These are phyloP conservation scores for Heterochromis multidens DNA, from an alignment of 2,113 vertebrate species.

Conservation along the genomic window DNA sequence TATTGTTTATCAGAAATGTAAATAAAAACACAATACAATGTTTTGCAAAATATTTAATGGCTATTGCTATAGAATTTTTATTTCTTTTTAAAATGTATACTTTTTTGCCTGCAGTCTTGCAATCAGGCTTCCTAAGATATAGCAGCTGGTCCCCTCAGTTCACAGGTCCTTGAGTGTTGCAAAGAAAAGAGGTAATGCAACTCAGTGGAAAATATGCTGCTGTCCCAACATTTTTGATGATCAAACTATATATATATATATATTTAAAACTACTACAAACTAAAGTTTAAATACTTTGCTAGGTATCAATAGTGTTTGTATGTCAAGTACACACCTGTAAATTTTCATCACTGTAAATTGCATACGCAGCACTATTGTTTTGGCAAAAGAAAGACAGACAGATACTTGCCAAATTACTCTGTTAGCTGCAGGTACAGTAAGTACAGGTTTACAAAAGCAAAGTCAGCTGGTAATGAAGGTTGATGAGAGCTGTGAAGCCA, in stretches of 20 bases:
- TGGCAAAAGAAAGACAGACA: not conserved
- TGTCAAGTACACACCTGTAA: accelerated
- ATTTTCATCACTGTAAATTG: no score
- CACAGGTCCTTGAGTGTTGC: not conserved
- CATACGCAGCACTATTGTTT: not conserved
- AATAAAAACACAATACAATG: not conserved
- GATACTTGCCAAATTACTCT: not conserved
- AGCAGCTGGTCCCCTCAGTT: not conserved
- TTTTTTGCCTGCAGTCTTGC: not conserved
- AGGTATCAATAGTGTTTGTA: accelerated
- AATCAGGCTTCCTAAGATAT: not conserved
- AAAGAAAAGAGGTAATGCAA: no score
- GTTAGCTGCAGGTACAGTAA: not conserved
- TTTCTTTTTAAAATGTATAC: not conserved
- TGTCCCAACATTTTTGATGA: not conserved
- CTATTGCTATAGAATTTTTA: accelerated
- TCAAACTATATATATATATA: accelerated
- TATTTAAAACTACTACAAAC: accelerated
- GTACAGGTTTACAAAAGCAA: not conserved
- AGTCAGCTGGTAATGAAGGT: not conserved
- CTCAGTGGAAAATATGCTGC: not conserved
- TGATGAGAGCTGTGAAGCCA: not conserved
- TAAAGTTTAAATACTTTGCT: accelerated
- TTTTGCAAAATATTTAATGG: accelerated
- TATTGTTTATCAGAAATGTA: no score